Evolutionary conservation across 2,797 vertebrate species (phyloP).

Genomic region (Alfaro cultratus): DNA sequence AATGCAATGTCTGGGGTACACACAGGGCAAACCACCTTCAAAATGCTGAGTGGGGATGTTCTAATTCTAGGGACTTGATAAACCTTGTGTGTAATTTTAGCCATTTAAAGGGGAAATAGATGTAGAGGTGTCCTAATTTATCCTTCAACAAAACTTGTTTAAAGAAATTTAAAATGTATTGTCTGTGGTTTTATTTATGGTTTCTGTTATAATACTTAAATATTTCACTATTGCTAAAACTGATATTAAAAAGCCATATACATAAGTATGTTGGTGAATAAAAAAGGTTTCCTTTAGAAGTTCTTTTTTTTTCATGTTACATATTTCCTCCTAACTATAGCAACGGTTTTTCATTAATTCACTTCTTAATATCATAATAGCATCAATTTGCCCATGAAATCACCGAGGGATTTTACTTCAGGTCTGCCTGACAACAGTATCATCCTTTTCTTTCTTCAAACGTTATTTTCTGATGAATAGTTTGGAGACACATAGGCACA

Average conservation of each 20-base stretch:
- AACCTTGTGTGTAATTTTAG: not conserved
- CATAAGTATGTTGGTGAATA: not conserved
- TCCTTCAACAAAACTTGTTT: not conserved
- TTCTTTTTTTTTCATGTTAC: not conserved
- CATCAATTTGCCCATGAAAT: not conserved
- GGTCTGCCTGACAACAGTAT: not conserved
- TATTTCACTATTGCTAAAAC: not conserved
- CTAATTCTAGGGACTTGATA: not conserved
- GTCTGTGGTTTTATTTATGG: not conserved
- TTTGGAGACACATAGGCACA: constrained; percentile 31
- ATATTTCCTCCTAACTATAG: not conserved
- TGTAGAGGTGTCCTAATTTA: not conserved
- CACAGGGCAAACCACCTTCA: not conserved
- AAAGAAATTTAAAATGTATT: not conserved
- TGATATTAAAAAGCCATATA: not conserved
- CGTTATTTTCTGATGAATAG: constrained; percentile 14
- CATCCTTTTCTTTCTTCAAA: not conserved
- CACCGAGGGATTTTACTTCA: not conserved
- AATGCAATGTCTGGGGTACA: not conserved
- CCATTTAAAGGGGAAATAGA: not conserved
- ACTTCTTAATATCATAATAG: not conserved
- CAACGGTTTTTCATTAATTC: not conserved
- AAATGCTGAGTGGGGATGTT: not conserved
- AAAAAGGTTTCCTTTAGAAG: not conserved
- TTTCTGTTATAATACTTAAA: not conserved